Base-by-base conservation (phyloP, 2,113 vertebrate genomes). In the Aegithalos caudatus region DNA sequence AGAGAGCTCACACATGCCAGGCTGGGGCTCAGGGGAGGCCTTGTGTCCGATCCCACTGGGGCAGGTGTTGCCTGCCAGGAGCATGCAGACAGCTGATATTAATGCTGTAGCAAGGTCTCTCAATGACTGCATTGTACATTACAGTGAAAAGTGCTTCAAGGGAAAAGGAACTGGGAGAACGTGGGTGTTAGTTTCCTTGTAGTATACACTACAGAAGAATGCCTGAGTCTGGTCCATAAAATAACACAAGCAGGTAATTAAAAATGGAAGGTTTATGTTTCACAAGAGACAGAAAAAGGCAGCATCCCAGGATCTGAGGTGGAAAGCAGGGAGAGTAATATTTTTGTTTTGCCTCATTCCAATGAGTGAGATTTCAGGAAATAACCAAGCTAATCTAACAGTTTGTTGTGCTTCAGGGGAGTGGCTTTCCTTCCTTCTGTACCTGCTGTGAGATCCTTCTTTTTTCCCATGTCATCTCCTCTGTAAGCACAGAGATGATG, bases 1-100 rank as follows among this genome's bases (percentile, higher is more conserved):
- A 2, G 47, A 13, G 57, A 40, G 37, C 9, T 4, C 24, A 2
- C 9, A 2, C 1, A 0, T 27, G 47, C 42, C 21, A 14, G 33
- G 16, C 3, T 25, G 35, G 5, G 25, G 35, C 66, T 23, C 5
- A 3, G 17, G 18, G 42, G 20, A 48, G n/a, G 57, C 10, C 24
- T 60, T 2, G 58, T 27, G 64, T 19, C 18, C 22, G 5, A 11
- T 22, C 21, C 72, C 2, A 0, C 0, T 12, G 71, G 35, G 79
- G 42, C 38, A 10, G 81, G 12, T 31, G 6, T 7, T 65, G 45
- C 51, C 37, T 6, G 10, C 20, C 11, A 3, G 27, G 27, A 9
- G 0, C 0, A 4, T 60, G 58, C 60, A 29, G 2, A n/a, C 40
- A 29, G 35, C 40, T 78, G 22, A 0, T 21, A 9, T 9, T 31